Evolutionary conservation across 1,140 invertebrate genomes (phyloP), one percentile per base, ranked within the genome.

Genomic region (Hyles euphorbiae): DNA sequence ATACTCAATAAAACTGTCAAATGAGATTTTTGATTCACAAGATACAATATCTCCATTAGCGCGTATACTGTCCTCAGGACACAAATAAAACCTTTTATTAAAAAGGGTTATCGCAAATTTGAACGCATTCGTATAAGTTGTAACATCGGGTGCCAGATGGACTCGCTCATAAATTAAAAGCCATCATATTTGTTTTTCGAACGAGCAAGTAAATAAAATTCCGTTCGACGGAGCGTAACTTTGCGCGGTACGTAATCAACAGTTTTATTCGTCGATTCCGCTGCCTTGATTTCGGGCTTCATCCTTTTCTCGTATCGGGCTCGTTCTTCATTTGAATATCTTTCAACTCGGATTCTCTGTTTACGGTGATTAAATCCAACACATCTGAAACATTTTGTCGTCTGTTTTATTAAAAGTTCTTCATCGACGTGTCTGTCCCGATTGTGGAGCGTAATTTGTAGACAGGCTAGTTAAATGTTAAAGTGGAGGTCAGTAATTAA

Each of bases 181-280:
- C 77, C 73, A 78, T 88, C 78, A 85, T 83, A 86, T 88, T 86
- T 86, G 76, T 81, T 85, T 85, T 82, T 78, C 74, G 74, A 80
- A 83, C 68, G 77, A 74, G 63, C 75, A 72, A 78, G 77, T 78
- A 80, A 86, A 86, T 86, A 81, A 88, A 85, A 86, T 83, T 76
- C 72, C 76, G 74, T 81, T 80, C 77, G 78, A 78, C 82, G 83
- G 73, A 86, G 82, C 83, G 80, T 85, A 85, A 85, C 69, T 77
- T 75, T 65, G 76, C 77, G 70, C 75, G 76, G 78, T 73, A 78
- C 74, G 80, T 79, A 85, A 83, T 86, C 82, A 86, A 83, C 83
- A 81, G 75, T 85, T 85, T 81, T 82, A 85, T 85, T 81, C 72
- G 74, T 72, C 76, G 75, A 83, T 81, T 83, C 78, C 70, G 74